Evolutionary conservation across 1,140 invertebrate species (phyloP).

Genomic region (Magallana angulata): DNA sequence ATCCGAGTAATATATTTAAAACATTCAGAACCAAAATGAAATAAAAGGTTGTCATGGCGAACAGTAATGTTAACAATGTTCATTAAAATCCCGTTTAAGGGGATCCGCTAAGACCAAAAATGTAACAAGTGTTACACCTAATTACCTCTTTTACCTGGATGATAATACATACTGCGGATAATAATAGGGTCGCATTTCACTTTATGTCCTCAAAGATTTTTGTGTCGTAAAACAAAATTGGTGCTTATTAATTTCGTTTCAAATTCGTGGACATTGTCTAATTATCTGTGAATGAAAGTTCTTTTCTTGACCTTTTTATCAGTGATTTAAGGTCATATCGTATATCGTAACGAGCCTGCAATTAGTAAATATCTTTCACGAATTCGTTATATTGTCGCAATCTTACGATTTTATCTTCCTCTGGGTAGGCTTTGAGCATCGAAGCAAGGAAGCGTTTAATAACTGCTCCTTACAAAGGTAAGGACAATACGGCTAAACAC

Average conservation of each 20-base stretch:
- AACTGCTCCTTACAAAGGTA: not conserved
- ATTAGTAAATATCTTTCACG: not conserved
- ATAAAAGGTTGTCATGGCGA: not conserved
- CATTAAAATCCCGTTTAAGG: not conserved
- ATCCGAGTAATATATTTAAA: too few species aligned
- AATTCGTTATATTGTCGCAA: conserved; percentile 3
- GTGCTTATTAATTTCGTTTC: conserved; percentile 15
- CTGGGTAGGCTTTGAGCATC: conserved; percentile 4
- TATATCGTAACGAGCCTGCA: conserved; percentile 14
- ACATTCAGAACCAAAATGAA: too few species aligned
- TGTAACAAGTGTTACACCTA: conserved; percentile 14
- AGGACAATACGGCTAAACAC: not conserved
- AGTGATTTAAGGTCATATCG: conserved; percentile 31
- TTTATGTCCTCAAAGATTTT: conserved; percentile 20
- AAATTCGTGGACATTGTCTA: conserved; percentile 28
- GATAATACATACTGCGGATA: not conserved
- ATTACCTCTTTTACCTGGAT: not conserved
- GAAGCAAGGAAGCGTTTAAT: conserved; percentile 2
- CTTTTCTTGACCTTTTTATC: not conserved
- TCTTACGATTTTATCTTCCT: conserved; percentile 18
- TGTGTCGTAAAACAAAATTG: not conserved
- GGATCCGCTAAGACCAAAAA: not conserved
- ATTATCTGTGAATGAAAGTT: not conserved
- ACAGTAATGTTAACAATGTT: not conserved
- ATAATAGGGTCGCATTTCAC: conserved; percentile 8